Base-by-base conservation (phyloP, 2,888 invertebrate genomes). In the Cepaea hortensis region DNA sequence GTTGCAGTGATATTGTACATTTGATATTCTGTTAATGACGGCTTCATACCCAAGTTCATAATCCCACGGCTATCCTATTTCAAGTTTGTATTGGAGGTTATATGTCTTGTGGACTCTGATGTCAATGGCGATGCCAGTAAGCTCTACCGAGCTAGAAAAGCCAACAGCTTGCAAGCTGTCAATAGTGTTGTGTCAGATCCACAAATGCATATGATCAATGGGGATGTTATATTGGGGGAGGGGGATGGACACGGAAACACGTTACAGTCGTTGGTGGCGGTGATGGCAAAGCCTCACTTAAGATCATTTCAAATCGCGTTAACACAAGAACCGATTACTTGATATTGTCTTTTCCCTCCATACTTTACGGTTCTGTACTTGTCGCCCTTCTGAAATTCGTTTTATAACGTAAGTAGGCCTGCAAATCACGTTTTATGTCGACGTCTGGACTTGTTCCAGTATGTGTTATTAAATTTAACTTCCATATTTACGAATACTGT, bases 221-320 rank as follows among this genome's bases (percentile, higher is more conserved):
- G 97, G 0, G 98, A 98, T 93, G 96, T 98, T 61, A 95, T 96
- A 9, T 91, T 97, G 84, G 89, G 90, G 46, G n/a, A n/a, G n/a
- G n/a, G n/a, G n/a, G n/a, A n/a, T n/a, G 96, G 96, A 48, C 95
- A 95, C 77, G 93, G 91, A 3, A 93, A 93, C 61, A 93, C 94
- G 0, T 94, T 93, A 11, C 95, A 95, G 4, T 95, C 95, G 18
- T 91, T 96, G 15, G 92, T 95, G 13, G 97, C 98, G 0, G 96
- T 98, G 75, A 98, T 98, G 98, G 97, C 96, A 0, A 97, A 98
- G 95, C 97, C 98, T 0, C 97, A 98, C 0, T 95, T 94, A 0
- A 95, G 93, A n/a, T n/a, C n/a, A n/a, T n/a, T n/a, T n/a, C n/a
- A n/a, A n/a, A n/a, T n/a, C n/a, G n/a, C n/a, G n/a, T n/a, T n/a